Conservation (phyloP, 1,140 invertebrate species). For the Theocolax elegans region DNA sequence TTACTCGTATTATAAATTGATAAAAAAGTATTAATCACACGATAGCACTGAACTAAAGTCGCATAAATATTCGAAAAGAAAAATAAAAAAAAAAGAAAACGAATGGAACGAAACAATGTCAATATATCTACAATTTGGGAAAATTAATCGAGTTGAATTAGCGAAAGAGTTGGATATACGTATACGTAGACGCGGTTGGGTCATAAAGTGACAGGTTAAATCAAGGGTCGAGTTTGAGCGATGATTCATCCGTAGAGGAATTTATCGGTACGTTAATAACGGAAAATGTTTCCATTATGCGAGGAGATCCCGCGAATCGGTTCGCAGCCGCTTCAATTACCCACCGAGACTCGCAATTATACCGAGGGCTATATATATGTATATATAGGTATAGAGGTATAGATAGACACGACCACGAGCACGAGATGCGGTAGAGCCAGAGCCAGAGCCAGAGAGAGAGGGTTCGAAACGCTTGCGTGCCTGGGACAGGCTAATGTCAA, state of each 20-base stretch:
- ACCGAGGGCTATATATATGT: neutral
- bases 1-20: too few species aligned
- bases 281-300: slow-evolving; percentile 21
- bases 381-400: too few species aligned
- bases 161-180: slow-evolving; percentile 17
- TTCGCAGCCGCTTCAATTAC: slow-evolving; percentile 18
- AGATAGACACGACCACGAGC: too few species aligned
- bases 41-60: too few species aligned
- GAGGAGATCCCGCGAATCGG: neutral
- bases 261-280: slow-evolving; percentile 17
- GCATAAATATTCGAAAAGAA: too few species aligned
- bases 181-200: too few species aligned
- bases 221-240: neutral
- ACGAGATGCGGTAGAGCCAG: too few species aligned
- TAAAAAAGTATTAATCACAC: too few species aligned
- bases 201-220: slow-evolving; percentile 5
- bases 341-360: slow-evolving; percentile 28
- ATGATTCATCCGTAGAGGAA: neutral
- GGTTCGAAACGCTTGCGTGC: neutral
- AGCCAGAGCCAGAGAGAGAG: too few species aligned
- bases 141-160: slow-evolving; percentile 23
- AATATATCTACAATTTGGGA: too few species aligned
- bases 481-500: slow-evolving; percentile 22
- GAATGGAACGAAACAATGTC: too few species aligned
- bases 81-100: too few species aligned